Conservation (phyloP, 1,140 invertebrate genomes). For the Scaptomyza graminum region DNA sequence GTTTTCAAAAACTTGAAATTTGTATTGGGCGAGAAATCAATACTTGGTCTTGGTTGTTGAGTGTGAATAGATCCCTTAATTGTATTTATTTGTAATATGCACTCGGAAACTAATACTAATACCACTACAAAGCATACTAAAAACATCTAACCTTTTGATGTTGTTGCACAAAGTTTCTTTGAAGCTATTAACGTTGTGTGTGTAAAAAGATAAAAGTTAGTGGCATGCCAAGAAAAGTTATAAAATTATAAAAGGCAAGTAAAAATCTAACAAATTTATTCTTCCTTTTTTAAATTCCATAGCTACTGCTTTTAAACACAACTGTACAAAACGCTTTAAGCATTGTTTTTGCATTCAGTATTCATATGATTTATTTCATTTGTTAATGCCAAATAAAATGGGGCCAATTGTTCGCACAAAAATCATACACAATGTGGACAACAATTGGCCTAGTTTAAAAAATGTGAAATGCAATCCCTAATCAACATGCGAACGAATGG, state of each 20-base stretch:
- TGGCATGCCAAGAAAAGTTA: too few species aligned
- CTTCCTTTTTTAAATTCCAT: too few species aligned
- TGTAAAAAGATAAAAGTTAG: too few species aligned
- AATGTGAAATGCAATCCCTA: constrained; percentile 18
- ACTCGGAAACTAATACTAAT: constrained; percentile 7
- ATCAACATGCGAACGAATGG: constrained; percentile 35
- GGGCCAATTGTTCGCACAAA: constrained; percentile 21
- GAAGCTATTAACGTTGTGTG: not conserved
- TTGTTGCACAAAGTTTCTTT: not conserved
- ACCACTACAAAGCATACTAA: not conserved
- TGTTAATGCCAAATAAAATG: constrained; percentile 7
- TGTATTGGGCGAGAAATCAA: constrained; percentile 34
- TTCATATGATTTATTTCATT: not conserved
- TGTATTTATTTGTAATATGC: constrained; percentile 51
- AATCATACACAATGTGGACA: constrained; percentile 15
- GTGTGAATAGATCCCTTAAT: constrained; percentile 56
- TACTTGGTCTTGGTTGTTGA: constrained; percentile 21
- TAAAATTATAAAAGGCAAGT: too few species aligned
- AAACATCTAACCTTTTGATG: too few species aligned
- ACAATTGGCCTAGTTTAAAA: constrained; percentile 33
- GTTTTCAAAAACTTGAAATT: constrained; percentile 39
- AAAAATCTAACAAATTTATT: too few species aligned
- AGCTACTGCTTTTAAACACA: not conserved
- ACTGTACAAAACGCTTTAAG: too few species aligned
- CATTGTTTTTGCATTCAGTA: too few species aligned